phyloP scores from a whole-genome alignment of 2,113 vertebrate species.

The Sylvilagus bachmani region DNA sequence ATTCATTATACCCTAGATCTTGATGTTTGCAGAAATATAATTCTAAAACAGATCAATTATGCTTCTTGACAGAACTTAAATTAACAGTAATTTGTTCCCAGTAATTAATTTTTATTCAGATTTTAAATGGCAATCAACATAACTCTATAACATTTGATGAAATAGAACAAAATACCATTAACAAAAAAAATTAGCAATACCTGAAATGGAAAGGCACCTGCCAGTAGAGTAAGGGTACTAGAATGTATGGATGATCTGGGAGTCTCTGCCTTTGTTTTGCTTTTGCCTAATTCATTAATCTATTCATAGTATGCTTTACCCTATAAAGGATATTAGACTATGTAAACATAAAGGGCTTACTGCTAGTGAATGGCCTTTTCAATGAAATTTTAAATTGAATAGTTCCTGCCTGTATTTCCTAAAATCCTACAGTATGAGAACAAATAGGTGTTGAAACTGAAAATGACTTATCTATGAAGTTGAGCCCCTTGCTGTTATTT shows the following conservation, averaged over 20 bases:
- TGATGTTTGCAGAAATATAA: not conserved
- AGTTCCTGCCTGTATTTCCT: not conserved
- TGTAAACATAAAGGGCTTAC: slow-evolving; percentile 45
- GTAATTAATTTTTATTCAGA: slow-evolving; percentile 22
- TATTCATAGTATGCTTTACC: slow-evolving; percentile 11
- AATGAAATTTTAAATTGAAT: slow-evolving; percentile 54
- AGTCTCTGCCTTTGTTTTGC: not conserved
- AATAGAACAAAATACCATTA: not conserved
- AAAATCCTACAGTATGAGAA: slow-evolving; percentile 48
- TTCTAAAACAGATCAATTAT: not conserved
- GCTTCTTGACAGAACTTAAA: not conserved
- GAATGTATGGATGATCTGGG: not conserved
- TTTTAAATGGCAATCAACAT: not conserved
- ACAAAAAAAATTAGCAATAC: not conserved
- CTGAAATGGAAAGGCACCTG: not conserved
- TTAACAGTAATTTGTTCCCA: not conserved
- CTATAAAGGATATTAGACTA: not conserved
- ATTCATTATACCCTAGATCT: not conserved
- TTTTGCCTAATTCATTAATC: not conserved
- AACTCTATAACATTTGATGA: not conserved
- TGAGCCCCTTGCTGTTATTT: slow-evolving; percentile 23
- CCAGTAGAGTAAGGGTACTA: not conserved
- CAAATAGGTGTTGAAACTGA: slow-evolving; percentile 60
- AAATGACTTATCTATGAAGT: slow-evolving; percentile 56
- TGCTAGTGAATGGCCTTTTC: slow-evolving; percentile 38